These are phyloP conservation scores for Eudasyphora cyanicolor DNA, from an alignment of 2,888 invertebrate species.

Conservation along the genomic window DNA sequence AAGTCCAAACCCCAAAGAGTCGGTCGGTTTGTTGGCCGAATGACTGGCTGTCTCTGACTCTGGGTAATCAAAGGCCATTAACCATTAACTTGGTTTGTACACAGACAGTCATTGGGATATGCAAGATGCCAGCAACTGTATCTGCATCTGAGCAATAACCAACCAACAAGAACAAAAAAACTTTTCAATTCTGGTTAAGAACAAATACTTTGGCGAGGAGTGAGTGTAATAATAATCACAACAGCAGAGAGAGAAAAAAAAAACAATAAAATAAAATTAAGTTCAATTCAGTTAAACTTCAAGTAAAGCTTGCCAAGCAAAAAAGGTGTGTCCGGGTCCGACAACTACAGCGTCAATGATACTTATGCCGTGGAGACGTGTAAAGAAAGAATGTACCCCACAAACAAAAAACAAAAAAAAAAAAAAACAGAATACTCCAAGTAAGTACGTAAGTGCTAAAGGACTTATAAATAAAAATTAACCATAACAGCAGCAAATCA, in stretches of 20 bases:
- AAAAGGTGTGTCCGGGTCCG: slow-evolving; percentile 59
- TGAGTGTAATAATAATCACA: slow-evolving; percentile 27
- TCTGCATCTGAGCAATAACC: not conserved
- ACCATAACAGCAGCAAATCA: slow-evolving; percentile 61
- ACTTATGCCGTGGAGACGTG: not conserved
- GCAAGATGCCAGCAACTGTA: not conserved
- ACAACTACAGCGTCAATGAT: slow-evolving; percentile 14
- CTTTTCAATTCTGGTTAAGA: slow-evolving; percentile 61
- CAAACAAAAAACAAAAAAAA: not conserved
- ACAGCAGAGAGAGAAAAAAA: slow-evolving; percentile 11
- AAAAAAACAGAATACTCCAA: not conserved
- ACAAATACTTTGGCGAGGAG: slow-evolving; percentile 46
- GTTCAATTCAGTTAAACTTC: slow-evolving; percentile 34
- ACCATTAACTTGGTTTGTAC: slow-evolving; percentile 55
- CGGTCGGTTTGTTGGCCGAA: not conserved
- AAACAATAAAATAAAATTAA: slow-evolving; percentile 43
- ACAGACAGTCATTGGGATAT: no score
- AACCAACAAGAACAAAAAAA: slow-evolving; percentile 35
- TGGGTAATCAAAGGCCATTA: slow-evolving; percentile 66
- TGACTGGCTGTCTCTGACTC: no score
- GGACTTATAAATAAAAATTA: slow-evolving; percentile 66
- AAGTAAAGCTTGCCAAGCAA: slow-evolving; percentile 6
- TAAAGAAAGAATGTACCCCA: not conserved
- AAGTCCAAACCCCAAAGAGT: slow-evolving; percentile 40
- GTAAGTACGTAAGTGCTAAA: slow-evolving; percentile 39